Evolutionary conservation across 2,888 invertebrate genomes (phyloP).

Genomic region (Drosophila nigricruria): DNA sequence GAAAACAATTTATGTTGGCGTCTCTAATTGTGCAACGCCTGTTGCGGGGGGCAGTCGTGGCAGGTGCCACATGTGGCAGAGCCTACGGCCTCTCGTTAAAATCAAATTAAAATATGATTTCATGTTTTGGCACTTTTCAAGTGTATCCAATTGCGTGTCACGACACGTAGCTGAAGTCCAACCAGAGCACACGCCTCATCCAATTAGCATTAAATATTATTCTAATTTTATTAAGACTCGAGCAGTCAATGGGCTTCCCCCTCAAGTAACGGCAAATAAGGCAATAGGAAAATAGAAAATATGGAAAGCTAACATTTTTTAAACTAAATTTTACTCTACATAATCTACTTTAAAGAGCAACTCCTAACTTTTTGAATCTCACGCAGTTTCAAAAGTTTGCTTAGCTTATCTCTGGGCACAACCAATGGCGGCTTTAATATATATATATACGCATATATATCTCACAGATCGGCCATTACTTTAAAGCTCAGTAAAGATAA

Average conservation of each 20-base stretch:
- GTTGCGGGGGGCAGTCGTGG: neutral
- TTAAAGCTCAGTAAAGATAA: constrained; percentile 29
- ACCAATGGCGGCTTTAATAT: constrained; percentile 38
- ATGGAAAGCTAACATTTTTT: neutral
- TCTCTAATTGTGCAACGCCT: constrained; percentile 58
- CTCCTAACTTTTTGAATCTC: neutral
- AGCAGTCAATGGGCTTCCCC: constrained; percentile 68
- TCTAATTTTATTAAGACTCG: constrained; percentile 59
- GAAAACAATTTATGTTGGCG: constrained; percentile 52
- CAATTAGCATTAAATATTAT: constrained; percentile 64
- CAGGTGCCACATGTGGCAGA: constrained; percentile 19
- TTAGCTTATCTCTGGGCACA: constrained; percentile 25
- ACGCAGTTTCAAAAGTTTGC: neutral
- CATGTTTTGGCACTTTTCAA: constrained; percentile 72
- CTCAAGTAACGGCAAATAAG: constrained; percentile 11
- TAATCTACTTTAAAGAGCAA: neutral
- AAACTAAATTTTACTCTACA: neutral
- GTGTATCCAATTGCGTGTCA: constrained; percentile 50
- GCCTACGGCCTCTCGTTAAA: constrained; percentile 48
- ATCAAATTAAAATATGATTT: constrained; percentile 72
- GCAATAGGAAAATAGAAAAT: neutral
- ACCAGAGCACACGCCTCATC: constrained; percentile 46
- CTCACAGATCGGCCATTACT: constrained; percentile 46
- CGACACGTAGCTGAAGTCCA: constrained; percentile 30
- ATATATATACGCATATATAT: constrained; percentile 11